These are phyloP conservation scores for Gulo gulo DNA, from an alignment of 2,113 vertebrate genomes.

Conservation along the genomic window DNA sequence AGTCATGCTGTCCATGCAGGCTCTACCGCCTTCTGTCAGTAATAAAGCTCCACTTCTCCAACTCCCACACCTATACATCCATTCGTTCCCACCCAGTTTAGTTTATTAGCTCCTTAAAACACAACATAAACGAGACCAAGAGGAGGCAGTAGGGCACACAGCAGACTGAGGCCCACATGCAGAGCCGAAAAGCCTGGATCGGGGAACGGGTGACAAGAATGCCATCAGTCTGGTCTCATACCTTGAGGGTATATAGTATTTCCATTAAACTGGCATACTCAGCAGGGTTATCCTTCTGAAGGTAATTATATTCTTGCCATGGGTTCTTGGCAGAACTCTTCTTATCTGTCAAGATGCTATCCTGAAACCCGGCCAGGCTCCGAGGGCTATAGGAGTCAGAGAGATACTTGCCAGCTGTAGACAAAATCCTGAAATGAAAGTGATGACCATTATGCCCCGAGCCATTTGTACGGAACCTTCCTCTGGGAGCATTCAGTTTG, in stretches of 20 bases:
- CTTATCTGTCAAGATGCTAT: conserved; percentile 87
- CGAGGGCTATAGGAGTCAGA: conserved; percentile 95
- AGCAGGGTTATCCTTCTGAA: conserved; percentile 89
- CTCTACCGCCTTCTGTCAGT: not conserved
- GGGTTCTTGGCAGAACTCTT: conserved; percentile 90
- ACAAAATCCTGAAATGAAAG: conserved; percentile 89
- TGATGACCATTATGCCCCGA: not conserved
- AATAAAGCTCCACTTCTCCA: not conserved
- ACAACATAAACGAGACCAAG: not conserved
- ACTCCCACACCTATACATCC: not conserved
- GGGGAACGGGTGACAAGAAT: not conserved
- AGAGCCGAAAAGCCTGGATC: not conserved
- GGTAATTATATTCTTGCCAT: conserved; percentile 98
- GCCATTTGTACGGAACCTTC: not conserved
- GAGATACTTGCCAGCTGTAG: conserved; percentile 92
- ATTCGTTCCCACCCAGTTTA: not conserved
- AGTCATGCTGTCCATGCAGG: not conserved
- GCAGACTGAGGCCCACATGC: not conserved
- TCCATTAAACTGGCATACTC: conserved; percentile 95
- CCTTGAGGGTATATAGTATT: conserved; percentile 95
- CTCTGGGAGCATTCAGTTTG: no score
- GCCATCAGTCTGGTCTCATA: conserved; percentile 67
- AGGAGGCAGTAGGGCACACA: not conserved
- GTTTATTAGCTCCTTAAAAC: not conserved
- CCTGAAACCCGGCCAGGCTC: conserved; percentile 92